phyloP scores from a whole-genome alignment of 2,888 invertebrate species.

The Polydesmus complanatus region DNA sequence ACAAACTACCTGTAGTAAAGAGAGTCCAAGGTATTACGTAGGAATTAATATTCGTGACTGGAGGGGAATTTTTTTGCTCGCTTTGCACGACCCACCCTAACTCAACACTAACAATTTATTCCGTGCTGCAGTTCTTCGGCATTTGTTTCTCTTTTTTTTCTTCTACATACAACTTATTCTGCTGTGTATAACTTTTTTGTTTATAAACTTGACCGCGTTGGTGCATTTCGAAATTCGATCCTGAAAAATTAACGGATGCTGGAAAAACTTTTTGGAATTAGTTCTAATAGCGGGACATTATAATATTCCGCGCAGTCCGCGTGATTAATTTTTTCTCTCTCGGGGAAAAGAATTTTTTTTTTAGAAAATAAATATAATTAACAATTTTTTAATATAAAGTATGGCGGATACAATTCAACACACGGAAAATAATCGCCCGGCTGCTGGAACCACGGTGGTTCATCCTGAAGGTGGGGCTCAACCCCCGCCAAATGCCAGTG shows the following conservation, averaged over 20 bases:
- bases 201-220: not conserved
- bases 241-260: no score
- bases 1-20: not conserved
- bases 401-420: constrained; percentile 4
- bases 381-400: no score
- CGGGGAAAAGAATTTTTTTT: no score
- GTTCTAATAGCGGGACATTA: not conserved
- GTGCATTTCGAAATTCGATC: no score
- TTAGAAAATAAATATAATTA: no score
- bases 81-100: not conserved
- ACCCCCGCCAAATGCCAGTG: not conserved
- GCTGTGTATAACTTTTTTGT: not conserved
- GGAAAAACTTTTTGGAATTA: no score
- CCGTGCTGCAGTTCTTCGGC: not conserved
- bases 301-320: not conserved
- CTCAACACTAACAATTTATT: not conserved
- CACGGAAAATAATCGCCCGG: not conserved
- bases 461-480: not conserved
- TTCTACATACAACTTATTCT: not conserved
- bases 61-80: not conserved
- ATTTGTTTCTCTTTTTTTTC: not conserved
- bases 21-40: not conserved
- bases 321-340: no score
- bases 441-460: not conserved
- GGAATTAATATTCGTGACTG: not conserved